Evolutionary conservation across 1,140 invertebrate species (phyloP).

Genomic region (Halictus rubicundus): DNA sequence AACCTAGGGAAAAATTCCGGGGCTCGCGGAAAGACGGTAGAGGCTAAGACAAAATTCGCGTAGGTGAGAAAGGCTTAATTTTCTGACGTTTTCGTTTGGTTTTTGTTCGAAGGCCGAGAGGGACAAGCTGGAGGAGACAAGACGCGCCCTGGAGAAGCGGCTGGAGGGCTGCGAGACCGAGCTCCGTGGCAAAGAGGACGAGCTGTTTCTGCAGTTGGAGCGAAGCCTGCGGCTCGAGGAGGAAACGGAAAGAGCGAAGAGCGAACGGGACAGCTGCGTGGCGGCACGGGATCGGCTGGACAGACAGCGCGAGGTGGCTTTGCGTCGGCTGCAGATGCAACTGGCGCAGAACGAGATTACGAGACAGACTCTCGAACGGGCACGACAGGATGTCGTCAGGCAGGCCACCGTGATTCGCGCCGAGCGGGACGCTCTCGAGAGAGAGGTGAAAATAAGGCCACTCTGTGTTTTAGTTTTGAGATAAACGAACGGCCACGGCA

Average conservation of each 20-base stretch:
- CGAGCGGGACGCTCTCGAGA: conserved; percentile 82
- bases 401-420: conserved; percentile 83
- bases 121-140: conserved; percentile 81
- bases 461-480: neutral
- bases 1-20: too few relatives aligned
- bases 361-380: conserved; percentile 81
- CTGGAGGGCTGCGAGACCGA: conserved; percentile 82
- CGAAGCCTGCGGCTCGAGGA: conserved; percentile 83
- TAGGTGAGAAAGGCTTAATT: too few relatives aligned
- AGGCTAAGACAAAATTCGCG: too few relatives aligned
- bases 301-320: conserved; percentile 66
- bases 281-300: conserved; percentile 69
- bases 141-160: conserved; percentile 79
- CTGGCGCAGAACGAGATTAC: conserved; percentile 82
- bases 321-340: conserved; percentile 81
- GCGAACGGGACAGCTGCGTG: conserved; percentile 70
- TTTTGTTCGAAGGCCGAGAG: conserved; percentile 80
- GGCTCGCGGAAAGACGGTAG: too few relatives aligned
- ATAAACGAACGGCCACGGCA: neutral
- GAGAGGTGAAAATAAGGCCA: conserved; percentile 79
- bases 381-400: conserved; percentile 82
- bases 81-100: neutral
- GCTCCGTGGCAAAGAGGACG: conserved; percentile 83
- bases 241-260: conserved; percentile 79
- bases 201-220: conserved; percentile 84